Evolutionary conservation across 1,140 invertebrate genomes (phyloP), one percentile per base, ranked within the genome.

Genomic region (Varroa destructor): DNA sequence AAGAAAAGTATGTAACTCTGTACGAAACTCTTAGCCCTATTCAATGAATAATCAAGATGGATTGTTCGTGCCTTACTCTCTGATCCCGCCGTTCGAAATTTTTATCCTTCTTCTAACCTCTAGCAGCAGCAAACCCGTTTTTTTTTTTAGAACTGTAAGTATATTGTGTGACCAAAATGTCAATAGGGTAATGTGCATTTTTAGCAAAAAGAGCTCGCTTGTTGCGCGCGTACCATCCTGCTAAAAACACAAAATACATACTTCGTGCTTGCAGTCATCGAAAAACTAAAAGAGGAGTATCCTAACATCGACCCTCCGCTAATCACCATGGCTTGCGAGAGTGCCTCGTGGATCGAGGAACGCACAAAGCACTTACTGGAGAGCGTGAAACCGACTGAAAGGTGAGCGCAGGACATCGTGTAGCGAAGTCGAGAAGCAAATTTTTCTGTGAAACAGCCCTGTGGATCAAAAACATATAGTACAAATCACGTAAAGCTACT

Each of bases 321-420:
- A 4, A 86, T 92, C 43, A 81, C 85, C 5, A 86, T 92, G 76
- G 90, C 90, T n/a, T 80, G 92, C 75, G 90, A 93, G 76, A 90
- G 88, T 77, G 88, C 89, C 0, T 86, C 88, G 77, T 92, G 86
- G 79, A 87, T 90, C 73, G 87, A 90, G 78, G 85, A 87, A 75
- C 81, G 86, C 73, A 89, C 89, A 46, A 73, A 72, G 42, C 73
- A 74, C 25, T 77, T 77, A 56, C 70, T 77, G 43, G 25, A 70
- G 25, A 73, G 76, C n/a, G 77, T 77, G 76, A 77, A 76, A 55
- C 76, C 76, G 36, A 75, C 75, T 71, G 76, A 76, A 71, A 72
- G 74, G 75, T 75, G 56, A 64, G 55, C 57, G 40, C 25, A 25
- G 25, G 12, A 58, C 12, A 58, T 58, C 40, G 12, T 36, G 3